Evolutionary conservation across 2,797 vertebrate species (phyloP), one percentile per base, ranked within the genome.

Genomic region (Ptychadena robeensis): DNA sequence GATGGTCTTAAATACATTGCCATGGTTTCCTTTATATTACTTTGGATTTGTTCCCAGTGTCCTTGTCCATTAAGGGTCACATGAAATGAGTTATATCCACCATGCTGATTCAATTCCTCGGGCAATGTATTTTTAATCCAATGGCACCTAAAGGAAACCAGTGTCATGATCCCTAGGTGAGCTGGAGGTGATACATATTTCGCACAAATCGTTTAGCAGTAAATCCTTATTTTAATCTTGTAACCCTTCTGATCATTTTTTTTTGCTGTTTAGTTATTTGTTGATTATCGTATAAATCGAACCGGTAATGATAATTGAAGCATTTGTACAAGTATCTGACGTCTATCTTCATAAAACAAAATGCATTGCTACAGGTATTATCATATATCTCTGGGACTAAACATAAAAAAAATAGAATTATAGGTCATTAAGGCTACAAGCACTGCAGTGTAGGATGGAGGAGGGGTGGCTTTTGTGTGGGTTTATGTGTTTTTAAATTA

Each of bases 11-110:
- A 89, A 86, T 88, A 89, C 82, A 88, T 93, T 88, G 90, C 88
- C 90, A 87, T 90, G 91, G 87, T 86, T 89, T 85, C 88, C 73
- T 22, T 64, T 89, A 77, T 87, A 89, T 88, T 88, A 89, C 83
- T 79, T 90, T 93, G 92, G 91, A 91, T 90, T 82, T 85, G 89
- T 90, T 87, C 91, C 90, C 87, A 89, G 87, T 59, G 86, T 91
- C 89, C 90, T 92, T 92, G 90, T 85, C 90, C 90, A 88, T 82
- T 87, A 86, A 80, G 86, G 87, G 88, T 91, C 88, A 90, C 87
- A 84, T 79, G 87, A 87, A 90, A 87, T 82, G 83, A 89, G 48
- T 88, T 88, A 93, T 91, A 88, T 53, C 86, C 82, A 85, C 66
- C 25, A 61, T 78, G 53, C 81, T 71, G 70, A 35, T 66, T 81